Conservation (phyloP, 30 jellyfish, hydroid and myxozoan genomes). For the Hydra vulgaris region DNA sequence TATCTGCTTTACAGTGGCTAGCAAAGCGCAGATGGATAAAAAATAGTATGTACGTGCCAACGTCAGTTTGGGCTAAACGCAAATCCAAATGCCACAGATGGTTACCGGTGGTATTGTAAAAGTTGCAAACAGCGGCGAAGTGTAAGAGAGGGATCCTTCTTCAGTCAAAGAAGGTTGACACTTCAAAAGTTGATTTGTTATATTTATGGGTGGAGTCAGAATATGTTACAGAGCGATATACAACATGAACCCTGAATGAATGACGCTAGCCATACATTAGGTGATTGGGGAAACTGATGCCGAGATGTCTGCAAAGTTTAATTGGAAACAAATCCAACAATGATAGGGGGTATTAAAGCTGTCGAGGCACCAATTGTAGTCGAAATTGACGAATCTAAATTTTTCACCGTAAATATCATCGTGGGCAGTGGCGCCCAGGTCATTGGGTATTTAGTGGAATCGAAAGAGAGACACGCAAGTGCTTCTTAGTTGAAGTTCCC, state of each 20-base stretch:
- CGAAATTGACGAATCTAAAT: not conserved
- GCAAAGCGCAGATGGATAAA: not conserved
- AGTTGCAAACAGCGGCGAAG: not conserved
- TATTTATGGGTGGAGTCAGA: not conserved
- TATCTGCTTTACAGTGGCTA: not conserved
- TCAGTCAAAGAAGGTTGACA: not conserved
- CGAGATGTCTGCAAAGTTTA: not conserved
- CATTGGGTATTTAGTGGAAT: no score
- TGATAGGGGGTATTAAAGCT: not conserved
- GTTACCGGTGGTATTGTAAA: not conserved
- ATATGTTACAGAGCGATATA: not conserved
- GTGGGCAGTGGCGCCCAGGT: not conserved
- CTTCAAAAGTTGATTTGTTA: not conserved
- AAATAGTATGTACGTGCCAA: not conserved
- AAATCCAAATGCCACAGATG: not conserved
- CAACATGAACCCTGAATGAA: not conserved
- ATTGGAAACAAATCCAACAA: not conserved
- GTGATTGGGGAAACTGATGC: not conserved
- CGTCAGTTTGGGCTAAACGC: not conserved
- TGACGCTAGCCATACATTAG: not conserved
- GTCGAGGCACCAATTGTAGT: not conserved
- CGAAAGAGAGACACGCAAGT: no score
- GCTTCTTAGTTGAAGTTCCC: no score
- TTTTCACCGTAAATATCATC: not conserved
- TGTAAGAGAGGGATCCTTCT: not conserved